phyloP scores from a whole-genome alignment of 2,797 vertebrate genomes.

The Pantherophis alleghaniensis region DNA sequence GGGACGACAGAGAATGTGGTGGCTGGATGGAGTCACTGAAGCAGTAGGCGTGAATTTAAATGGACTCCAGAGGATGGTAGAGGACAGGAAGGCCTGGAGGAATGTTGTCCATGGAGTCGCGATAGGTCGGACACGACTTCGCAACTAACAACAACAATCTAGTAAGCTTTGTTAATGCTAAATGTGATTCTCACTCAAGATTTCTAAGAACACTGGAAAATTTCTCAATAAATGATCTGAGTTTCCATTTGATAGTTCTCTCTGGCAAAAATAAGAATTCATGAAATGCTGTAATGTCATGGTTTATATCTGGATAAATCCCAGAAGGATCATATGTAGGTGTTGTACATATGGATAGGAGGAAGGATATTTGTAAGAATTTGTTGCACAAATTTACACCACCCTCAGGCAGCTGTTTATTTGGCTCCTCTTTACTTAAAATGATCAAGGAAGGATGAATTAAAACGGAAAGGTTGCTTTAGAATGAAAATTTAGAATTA shows the following conservation, averaged over 20 bases:
- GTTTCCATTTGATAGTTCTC: neutral
- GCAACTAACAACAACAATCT: no score
- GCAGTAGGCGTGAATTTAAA: no score
- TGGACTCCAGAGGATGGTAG: no score
- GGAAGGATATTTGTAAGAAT: conserved; percentile 9
- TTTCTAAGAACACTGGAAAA: neutral
- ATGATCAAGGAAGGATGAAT: neutral
- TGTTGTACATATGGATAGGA: neutral
- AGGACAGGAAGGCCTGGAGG: no score
- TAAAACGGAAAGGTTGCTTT: conserved; percentile 4
- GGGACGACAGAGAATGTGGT: no score
- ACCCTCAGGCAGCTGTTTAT: neutral
- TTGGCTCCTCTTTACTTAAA: conserved; percentile 21
- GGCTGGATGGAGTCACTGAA: no score
- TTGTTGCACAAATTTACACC: neutral
- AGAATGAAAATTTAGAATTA: neutral
- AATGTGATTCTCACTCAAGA: neutral
- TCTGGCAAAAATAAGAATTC: neutral
- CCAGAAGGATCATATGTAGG: neutral
- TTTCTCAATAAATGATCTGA: neutral
- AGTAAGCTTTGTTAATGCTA: neutral
- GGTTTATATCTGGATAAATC: neutral
- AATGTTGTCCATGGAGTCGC: no score
- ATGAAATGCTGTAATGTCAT: neutral
- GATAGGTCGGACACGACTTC: no score